phyloP scores from a whole-genome alignment of 2,888 invertebrate genomes.

The Callyntrura guangdongensis region DNA sequence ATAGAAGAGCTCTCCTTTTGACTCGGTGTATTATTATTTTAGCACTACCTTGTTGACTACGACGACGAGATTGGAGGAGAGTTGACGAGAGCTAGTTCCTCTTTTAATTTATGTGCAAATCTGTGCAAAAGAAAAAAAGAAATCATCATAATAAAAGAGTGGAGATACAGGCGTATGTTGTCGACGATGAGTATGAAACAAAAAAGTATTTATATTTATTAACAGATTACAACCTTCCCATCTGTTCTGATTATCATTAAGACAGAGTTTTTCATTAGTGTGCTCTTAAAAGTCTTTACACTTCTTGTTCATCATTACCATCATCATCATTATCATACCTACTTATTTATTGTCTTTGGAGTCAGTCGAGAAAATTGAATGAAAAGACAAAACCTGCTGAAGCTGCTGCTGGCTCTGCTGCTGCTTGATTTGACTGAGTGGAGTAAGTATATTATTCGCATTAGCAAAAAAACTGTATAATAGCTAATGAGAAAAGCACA shows the following conservation, averaged over 20 bases:
- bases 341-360: slow-evolving; percentile 46
- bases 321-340: slow-evolving; percentile 36
- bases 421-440: slow-evolving; percentile 17
- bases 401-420: no score
- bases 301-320: slow-evolving; percentile 47
- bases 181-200: not conserved
- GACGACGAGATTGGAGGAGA: not conserved
- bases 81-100: slow-evolving; percentile 58
- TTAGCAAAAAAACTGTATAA: slow-evolving; percentile 31
- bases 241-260: slow-evolving; percentile 79
- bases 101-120: slow-evolving; percentile 77
- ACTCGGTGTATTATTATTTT: not conserved
- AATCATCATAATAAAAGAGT: slow-evolving; percentile 50
- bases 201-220: slow-evolving; percentile 75
- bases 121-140: slow-evolving; percentile 57
- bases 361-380: slow-evolving; percentile 37
- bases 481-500: slow-evolving; percentile 70
- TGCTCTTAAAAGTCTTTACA: slow-evolving; percentile 61
- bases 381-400: slow-evolving; percentile 56
- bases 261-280: slow-evolving; percentile 72
- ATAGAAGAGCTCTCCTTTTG: slow-evolving; percentile 8
- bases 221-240: slow-evolving; percentile 74
- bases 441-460: not conserved
- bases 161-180: not conserved
- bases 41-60: not conserved